A percentile compares a stretch with the other conserved stretches of the same genome.
phyloP scores from a whole-genome alignment of 2,113 vertebrate genomes.

The Amia ocellicauda region DNA sequence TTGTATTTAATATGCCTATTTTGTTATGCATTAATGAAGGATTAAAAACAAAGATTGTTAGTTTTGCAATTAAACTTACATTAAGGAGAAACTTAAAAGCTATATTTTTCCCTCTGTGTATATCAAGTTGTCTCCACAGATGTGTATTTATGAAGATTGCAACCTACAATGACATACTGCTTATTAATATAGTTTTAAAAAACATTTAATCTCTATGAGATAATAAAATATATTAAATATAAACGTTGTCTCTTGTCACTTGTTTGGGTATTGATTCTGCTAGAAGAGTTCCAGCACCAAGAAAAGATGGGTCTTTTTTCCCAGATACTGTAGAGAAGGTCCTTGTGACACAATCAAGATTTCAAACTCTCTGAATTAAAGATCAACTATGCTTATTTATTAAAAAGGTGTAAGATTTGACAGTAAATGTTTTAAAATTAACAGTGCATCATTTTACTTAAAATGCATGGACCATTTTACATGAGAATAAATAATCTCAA shows the following conservation, averaged over 20 bases:
- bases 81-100: slow-evolving; percentile 22
- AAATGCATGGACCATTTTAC: no score
- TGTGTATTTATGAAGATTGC: neutral
- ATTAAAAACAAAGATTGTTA: no score
- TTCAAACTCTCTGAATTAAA: no score
- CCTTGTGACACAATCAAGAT: no score
- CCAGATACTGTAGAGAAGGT: no score
- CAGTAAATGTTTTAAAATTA: no score
- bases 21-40: slow-evolving; percentile 26
- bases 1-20: neutral
- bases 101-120: neutral
- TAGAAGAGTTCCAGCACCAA: no score
- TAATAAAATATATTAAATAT: neutral
- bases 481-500: no score
- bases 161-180: neutral
- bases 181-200: slow-evolving; percentile 1
- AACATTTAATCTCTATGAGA: slow-evolving; percentile 10
- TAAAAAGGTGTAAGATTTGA: no score
- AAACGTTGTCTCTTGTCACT: neutral
- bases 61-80: slow-evolving; percentile 20
- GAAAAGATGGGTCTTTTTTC: no score
- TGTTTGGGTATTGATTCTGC: neutral
- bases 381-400: no score
- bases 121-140: slow-evolving; percentile 6
- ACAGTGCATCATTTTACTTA: no score